A percentile compares a stretch with the other conserved stretches of the same genome.
These are phyloP conservation scores for Callionymus lyra DNA, from an alignment of 2,113 vertebrate genomes.

Conservation along the genomic window DNA sequence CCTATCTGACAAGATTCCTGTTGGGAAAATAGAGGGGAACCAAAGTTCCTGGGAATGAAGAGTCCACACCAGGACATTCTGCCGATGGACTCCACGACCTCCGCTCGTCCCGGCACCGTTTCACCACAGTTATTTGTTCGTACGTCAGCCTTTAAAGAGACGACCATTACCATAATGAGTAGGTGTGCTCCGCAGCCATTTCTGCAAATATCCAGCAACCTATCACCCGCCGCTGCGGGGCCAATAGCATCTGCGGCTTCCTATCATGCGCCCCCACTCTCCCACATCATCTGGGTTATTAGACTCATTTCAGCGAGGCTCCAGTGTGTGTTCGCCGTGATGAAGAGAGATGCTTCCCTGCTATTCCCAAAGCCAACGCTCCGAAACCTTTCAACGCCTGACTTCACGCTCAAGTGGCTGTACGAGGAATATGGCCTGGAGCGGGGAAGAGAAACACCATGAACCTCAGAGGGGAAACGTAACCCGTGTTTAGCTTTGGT, in stretches of 20 bases:
- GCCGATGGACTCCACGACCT: conserved; percentile 46
- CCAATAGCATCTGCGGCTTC: conserved; percentile 22
- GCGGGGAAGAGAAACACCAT: conserved; percentile 32
- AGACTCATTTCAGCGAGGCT: conserved; percentile 38
- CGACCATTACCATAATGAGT: conserved; percentile 60
- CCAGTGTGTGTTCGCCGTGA: conserved; percentile 39
- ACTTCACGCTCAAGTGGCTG: conserved; percentile 51
- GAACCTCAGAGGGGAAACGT: conserved; percentile 20
- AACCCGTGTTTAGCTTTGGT: conserved; percentile 18
- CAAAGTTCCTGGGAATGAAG: conserved; percentile 13
- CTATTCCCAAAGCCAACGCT: conserved; percentile 18
- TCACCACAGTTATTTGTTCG: conserved; percentile 56
- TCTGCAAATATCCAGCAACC: conserved; percentile 44
- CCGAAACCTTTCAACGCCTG: conserved; percentile 39
- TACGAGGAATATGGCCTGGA: conserved; percentile 43
- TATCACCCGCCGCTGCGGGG: conserved; percentile 22
- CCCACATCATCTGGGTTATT: conserved; percentile 23
- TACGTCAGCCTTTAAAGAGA: conserved; percentile 57
- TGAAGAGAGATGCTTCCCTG: conserved; percentile 36
- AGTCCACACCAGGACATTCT: conserved; percentile 32
- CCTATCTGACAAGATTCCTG: conserved; percentile 19
- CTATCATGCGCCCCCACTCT: conserved; percentile 12
- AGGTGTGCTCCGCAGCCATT: conserved; percentile 39
- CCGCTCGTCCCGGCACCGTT: conserved; percentile 15
- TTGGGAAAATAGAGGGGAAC: conserved; percentile 12